A percentile compares a stretch with the other conserved stretches of the same genome.
These are phyloP conservation scores for Perognathus longimembris DNA, from an alignment of 2,113 vertebrate genomes.

Conservation along the genomic window DNA sequence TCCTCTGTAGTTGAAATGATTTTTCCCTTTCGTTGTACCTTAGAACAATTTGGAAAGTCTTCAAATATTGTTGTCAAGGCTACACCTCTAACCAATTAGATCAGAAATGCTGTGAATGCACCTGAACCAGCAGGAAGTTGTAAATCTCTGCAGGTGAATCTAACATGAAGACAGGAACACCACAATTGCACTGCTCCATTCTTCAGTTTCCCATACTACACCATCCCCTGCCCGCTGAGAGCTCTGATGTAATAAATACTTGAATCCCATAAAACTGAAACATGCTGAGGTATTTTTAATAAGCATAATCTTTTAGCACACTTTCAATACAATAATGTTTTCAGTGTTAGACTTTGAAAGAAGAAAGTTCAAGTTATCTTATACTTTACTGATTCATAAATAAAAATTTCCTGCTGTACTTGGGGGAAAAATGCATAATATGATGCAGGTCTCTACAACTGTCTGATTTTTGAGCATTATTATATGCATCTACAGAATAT, in stretches of 20 bases:
- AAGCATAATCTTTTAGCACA: neutral
- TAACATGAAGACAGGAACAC: neutral
- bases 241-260: neutral
- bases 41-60: neutral
- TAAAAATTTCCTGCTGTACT: neutral
- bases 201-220: neutral
- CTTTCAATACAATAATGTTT: neutral
- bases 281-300: neutral
- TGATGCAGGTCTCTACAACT: neutral
- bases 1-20: neutral
- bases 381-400: conserved; percentile 34
- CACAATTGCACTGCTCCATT: neutral
- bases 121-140: neutral
- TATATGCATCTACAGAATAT: neutral
- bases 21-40: neutral
- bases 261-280: conserved; percentile 22
- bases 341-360: neutral
- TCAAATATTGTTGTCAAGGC: neutral
- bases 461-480: neutral
- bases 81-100: neutral
- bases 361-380: neutral
- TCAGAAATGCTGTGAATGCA: neutral
- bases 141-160: neutral
- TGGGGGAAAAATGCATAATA: neutral
- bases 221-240: neutral